phyloP scores from a whole-genome alignment of 2,113 vertebrate species.

The Xenotilapia leptura region DNA sequence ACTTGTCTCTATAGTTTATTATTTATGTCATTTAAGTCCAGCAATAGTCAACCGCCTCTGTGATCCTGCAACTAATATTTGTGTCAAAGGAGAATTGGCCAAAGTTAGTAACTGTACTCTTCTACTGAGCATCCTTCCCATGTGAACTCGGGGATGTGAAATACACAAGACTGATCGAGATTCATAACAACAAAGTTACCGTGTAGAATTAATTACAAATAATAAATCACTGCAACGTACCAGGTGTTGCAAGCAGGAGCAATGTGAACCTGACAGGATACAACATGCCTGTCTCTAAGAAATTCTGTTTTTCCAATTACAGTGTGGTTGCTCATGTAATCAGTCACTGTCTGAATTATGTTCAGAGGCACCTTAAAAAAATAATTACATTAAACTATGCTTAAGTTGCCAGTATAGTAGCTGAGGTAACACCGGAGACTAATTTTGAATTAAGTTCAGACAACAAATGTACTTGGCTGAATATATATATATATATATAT shows the following conservation, averaged over 20 bases:
- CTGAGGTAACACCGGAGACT: not conserved
- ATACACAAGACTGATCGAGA: not conserved
- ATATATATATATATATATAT: not conserved
- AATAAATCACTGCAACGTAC: not conserved
- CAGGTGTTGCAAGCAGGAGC: not conserved
- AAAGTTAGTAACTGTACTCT: not conserved
- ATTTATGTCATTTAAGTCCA: not conserved
- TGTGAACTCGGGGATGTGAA: not conserved
- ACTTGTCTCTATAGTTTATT: not conserved
- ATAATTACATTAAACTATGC: not conserved
- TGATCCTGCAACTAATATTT: not conserved
- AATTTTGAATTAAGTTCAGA: not conserved
- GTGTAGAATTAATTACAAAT: not conserved
- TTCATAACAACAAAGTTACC: not conserved
- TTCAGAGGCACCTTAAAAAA: not conserved
- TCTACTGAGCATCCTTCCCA: not conserved
- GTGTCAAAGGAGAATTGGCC: not conserved
- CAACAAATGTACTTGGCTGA: not conserved
- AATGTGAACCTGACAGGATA: not conserved
- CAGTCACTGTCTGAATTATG: not conserved
- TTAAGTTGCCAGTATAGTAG: not conserved
- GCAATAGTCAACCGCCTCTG: not conserved
- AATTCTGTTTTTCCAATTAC: slow-evolving; percentile 2
- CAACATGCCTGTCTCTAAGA: not conserved
- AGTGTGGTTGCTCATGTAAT: not conserved